Evolutionary conservation across 2,888 invertebrate species (phyloP), one percentile per base, ranked within the genome.

Genomic region (Catocala fraxini): DNA sequence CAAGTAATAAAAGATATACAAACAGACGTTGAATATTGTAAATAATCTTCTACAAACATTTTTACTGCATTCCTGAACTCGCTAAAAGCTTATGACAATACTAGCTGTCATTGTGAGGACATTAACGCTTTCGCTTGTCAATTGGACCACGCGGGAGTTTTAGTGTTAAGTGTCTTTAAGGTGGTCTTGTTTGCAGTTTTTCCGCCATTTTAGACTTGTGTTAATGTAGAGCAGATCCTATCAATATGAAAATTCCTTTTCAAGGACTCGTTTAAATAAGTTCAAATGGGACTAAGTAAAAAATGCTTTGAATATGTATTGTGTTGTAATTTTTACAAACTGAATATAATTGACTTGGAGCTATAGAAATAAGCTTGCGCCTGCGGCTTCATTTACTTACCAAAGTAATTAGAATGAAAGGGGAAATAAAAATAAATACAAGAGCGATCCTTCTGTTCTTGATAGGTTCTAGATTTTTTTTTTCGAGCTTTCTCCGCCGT

Each of bases 111-210:
- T 88, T 87, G 84, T 86, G 77, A 79, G 75, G 73, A 75, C 72
- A 71, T 84, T 85, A 83, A 77, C 81, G 81, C 78, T 63, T 46
- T 34, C 65, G 80, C 71, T 63, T 79, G 87, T 84, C 63, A 88
- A 88, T 87, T 85, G 80, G 79, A 68, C 65, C 68, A 62, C 43
- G 51, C 70, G 66, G 74, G 68, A 70, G 69, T 77, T 77, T 68
- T 69, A 65, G 81, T 82, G 88, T 78, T 85, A 87, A 86, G 82
- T 85, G 84, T 66, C 67, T 71, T 68, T 63, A 68, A 56, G 86
- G 84, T 82, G 81, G 82, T 80, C 81, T 63, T 69, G 57, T 73
- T 68, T 68, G 65, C 65, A 45, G 57, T 52, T 63, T 60, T 70
- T 71, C 65, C 0, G 59, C 51, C 15, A 51, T 55, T 54, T 46